Evolutionary conservation across 1,140 invertebrate species (phyloP).

Genomic region (Ceratina calcarata): DNA sequence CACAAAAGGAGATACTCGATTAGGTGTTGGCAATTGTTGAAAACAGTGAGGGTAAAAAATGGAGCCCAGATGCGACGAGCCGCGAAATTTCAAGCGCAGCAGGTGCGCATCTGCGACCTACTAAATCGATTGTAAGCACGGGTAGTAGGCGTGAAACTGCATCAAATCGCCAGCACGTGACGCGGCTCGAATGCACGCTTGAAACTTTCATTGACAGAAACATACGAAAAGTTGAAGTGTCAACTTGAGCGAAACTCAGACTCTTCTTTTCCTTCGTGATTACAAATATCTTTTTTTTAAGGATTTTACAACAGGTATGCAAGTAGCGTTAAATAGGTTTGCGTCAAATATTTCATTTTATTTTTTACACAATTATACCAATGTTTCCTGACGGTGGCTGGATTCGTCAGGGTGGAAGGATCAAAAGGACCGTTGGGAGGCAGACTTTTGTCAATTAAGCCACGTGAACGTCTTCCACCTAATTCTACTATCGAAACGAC

Average conservation of each 20-base stretch:
- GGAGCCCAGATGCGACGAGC: not conserved
- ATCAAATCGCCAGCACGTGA: conserved; percentile 52
- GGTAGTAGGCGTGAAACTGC: conserved; percentile 47
- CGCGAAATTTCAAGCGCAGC: conserved; percentile 34
- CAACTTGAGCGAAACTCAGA: too few species aligned
- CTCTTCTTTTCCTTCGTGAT: too few species aligned
- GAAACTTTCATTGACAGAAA: not conserved
- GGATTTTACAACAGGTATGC: too few species aligned
- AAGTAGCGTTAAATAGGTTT: too few species aligned
- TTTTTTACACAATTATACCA: too few species aligned
- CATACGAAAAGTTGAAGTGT: too few species aligned
- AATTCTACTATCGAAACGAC: conserved; percentile 45
- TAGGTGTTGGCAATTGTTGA: too few species aligned
- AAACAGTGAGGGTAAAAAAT: not conserved
- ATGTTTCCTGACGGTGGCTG: not conserved
- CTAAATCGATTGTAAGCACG: conserved; percentile 48
- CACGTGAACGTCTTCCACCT: conserved; percentile 10
- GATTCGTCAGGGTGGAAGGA: conserved; percentile 1
- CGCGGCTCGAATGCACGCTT: conserved; percentile 1
- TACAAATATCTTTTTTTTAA: too few species aligned
- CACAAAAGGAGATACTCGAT: too few species aligned
- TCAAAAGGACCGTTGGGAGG: not conserved
- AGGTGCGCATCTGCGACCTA: conserved; percentile 59
- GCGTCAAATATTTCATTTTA: too few species aligned
- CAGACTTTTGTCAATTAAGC: conserved; percentile 21